Conservation (phyloP, 2,888 invertebrate species). For the Agelastica alni region DNA sequence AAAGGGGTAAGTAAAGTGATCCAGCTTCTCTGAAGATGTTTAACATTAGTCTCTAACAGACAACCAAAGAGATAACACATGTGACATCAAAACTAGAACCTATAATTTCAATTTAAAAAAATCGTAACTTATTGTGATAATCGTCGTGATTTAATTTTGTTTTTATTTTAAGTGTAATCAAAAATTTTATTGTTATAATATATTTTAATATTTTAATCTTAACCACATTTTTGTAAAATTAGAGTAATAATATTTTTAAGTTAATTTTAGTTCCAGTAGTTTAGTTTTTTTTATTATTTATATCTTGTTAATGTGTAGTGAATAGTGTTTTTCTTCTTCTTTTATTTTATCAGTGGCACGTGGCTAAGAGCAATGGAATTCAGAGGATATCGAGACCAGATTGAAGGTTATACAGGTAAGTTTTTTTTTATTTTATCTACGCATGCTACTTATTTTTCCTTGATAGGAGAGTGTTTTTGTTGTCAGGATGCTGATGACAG, state of each 20-base stretch:
- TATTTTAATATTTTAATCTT: no score
- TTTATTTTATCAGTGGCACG: constrained; percentile 32
- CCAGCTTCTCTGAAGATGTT: constrained; percentile 8
- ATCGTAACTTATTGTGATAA: constrained; percentile 29
- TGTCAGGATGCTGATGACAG: constrained; percentile 35
- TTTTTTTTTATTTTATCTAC: constrained; percentile 30
- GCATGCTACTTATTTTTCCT: constrained; percentile 29
- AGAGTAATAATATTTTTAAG: no score
- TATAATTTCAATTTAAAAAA: no score
- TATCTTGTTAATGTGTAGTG: background rate
- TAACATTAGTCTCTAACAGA: constrained; percentile 27
- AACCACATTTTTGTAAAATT: no score
- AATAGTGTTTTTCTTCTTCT: constrained; percentile 8
- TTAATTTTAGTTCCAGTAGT: background rate
- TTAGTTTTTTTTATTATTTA: background rate
- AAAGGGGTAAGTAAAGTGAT: constrained; percentile 25
- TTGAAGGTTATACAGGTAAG: constrained; percentile 32
- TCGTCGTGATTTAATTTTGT: constrained; percentile 20
- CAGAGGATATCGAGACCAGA: constrained; percentile 27
- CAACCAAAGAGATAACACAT: constrained; percentile 13
- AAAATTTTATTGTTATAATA: background rate
- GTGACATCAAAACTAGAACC: constrained; percentile 4
- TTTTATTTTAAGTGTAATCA: constrained; percentile 9
- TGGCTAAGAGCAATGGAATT: constrained; percentile 33
- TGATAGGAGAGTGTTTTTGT: constrained; percentile 30